These are phyloP conservation scores for Reinhardtius hippoglossoides DNA, from an alignment of 2,113 vertebrate species.

Conservation along the genomic window DNA sequence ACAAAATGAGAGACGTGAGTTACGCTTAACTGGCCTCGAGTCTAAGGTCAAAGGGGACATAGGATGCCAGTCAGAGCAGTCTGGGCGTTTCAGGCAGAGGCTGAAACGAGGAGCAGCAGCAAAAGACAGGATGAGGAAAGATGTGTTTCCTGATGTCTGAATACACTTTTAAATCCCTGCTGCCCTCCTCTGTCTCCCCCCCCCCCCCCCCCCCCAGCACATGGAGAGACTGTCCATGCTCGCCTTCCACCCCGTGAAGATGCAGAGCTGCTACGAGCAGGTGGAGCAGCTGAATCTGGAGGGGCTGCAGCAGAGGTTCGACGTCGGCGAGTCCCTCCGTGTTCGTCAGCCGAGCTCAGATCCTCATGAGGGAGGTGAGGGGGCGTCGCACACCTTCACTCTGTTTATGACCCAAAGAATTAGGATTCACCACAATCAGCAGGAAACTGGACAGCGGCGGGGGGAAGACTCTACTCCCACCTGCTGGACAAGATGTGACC, in stretches of 20 bases:
- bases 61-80: too few species aligned
- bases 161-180: too few species aligned
- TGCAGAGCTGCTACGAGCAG: slow-evolving; percentile 95
- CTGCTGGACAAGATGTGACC: slow-evolving; percentile 60
- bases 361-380: slow-evolving; percentile 95
- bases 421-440: neutral
- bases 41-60: too few species aligned
- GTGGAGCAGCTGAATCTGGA: slow-evolving; percentile 94
- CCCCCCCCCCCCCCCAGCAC: slow-evolving; percentile 82
- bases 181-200: neutral
- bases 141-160: too few species aligned
- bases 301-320: slow-evolving; percentile 94
- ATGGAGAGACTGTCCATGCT: slow-evolving; percentile 96
- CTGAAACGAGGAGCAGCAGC: too few species aligned
- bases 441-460: slow-evolving; percentile 15
- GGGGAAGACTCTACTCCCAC: slow-evolving; percentile 37
- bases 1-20: slow-evolving; percentile 92
- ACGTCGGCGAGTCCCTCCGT: slow-evolving; percentile 90
- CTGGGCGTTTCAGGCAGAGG: too few species aligned
- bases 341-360: slow-evolving; percentile 95
- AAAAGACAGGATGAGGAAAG: too few species aligned
- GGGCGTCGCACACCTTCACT: neutral
- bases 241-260: slow-evolving; percentile 96
- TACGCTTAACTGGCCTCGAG: neutral
- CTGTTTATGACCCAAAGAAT: neutral